A percentile compares a stretch with the other conserved stretches of the same genome.
These are phyloP conservation scores for Cremastobaeus sp. DNA, from an alignment of 2,888 invertebrate species.

Conservation along the genomic window DNA sequence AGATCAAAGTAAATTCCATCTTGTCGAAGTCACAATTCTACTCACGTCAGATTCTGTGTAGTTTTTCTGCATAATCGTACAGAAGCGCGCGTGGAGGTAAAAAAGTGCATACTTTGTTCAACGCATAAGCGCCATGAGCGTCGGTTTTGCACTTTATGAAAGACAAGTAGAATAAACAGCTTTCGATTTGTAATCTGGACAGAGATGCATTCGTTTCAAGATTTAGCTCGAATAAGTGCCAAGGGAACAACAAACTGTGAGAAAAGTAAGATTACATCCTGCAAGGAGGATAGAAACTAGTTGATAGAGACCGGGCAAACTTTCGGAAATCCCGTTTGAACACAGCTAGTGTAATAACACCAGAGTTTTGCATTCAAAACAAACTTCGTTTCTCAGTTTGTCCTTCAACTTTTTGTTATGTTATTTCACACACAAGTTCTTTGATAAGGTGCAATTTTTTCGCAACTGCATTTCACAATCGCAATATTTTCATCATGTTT, in stretches of 20 bases:
- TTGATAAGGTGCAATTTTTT: background rate
- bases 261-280: constrained; percentile 31
- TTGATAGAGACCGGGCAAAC: constrained; percentile 13
- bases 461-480: too few relatives aligned
- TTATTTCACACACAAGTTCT: too few relatives aligned
- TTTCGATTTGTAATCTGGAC: constrained; percentile 73
- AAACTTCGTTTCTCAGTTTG: constrained; percentile 6
- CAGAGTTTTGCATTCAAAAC: constrained; percentile 5
- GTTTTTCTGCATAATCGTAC: constrained; percentile 70
- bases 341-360: constrained; percentile 13
- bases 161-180: constrained; percentile 70
- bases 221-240: constrained; percentile 62
- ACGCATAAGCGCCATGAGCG: constrained; percentile 15
- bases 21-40: constrained; percentile 63
- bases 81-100: constrained; percentile 29
- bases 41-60: constrained; percentile 72
- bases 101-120: constrained; percentile 30
- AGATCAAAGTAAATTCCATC: constrained; percentile 37
- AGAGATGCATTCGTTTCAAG: constrained; percentile 67
- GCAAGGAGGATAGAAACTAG: constrained; percentile 10
- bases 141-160: constrained; percentile 66
- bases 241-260: constrained; percentile 29
- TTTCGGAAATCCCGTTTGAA: constrained; percentile 15
- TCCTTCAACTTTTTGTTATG: too few relatives aligned
- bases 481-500: too few relatives aligned